These are phyloP conservation scores for Plutella xylostella DNA, from an alignment of 2,888 invertebrate species.

Conservation along the genomic window DNA sequence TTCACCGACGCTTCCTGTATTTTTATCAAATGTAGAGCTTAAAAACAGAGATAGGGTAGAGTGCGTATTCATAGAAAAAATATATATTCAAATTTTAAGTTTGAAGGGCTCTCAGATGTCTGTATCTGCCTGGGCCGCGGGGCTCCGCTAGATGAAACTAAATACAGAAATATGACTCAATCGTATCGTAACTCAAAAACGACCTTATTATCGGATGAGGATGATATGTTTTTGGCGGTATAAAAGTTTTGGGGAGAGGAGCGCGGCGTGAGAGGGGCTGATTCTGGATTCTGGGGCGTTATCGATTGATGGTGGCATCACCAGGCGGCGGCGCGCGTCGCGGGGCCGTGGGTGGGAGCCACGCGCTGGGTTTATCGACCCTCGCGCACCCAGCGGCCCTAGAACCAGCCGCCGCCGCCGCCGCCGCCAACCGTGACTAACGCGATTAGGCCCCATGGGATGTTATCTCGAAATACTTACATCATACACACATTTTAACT, in stretches of 20 bases:
- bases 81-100: not conserved
- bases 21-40: too few relatives aligned
- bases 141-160: not conserved
- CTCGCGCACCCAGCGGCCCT: conserved; percentile 2
- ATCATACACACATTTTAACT: too few relatives aligned
- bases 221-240: conserved; percentile 47
- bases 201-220: conserved; percentile 57
- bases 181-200: conserved; percentile 38
- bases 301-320: conserved; percentile 62
- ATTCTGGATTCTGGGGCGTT: conserved; percentile 52
- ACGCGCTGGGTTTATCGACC: conserved; percentile 4
- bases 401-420: not conserved
- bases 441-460: not conserved
- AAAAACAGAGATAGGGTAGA: not conserved
- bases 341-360: conserved; percentile 23
- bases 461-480: too few relatives aligned
- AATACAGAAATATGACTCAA: not conserved
- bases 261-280: conserved; percentile 37
- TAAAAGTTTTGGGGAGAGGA: conserved; percentile 1
- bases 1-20: too few relatives aligned
- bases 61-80: not conserved
- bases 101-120: too few relatives aligned
- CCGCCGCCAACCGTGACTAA: not conserved
- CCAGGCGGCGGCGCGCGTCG: conserved; percentile 43
- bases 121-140: too few relatives aligned